These are phyloP conservation scores for Sapayoa aenigma DNA, from an alignment of 2,113 vertebrate genomes.

Conservation along the genomic window DNA sequence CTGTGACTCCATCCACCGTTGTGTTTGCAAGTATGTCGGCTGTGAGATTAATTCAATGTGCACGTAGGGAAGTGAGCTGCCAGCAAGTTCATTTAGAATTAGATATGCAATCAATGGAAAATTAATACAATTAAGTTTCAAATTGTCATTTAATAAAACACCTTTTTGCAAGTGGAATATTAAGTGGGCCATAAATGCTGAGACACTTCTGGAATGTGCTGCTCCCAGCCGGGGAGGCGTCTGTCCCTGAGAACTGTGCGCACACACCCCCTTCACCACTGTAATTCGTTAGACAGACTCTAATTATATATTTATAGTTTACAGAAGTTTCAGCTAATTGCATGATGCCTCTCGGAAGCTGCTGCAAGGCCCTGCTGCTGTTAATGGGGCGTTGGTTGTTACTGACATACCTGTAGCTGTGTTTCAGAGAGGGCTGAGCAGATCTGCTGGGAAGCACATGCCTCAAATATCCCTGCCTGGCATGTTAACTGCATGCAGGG, in stretches of 20 bases:
- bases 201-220: not conserved
- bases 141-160: constrained; percentile 11
- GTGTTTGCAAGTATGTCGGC: not conserved
- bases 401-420: not conserved
- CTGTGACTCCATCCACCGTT: not conserved
- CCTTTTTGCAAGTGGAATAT: not conserved
- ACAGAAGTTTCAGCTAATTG: not conserved
- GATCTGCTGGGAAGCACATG: not conserved
- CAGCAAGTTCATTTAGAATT: not conserved
- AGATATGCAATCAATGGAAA: constrained; percentile 2
- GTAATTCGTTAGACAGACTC: not conserved
- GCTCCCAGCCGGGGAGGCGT: not conserved
- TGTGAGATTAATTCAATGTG: not conserved
- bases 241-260: not conserved
- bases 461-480: not conserved
- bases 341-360: not conserved
- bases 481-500: not conserved
- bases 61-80: not conserved
- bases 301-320: constrained; percentile 18
- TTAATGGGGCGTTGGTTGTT: not conserved
- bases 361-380: not conserved
- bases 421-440: not conserved
- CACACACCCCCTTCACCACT: not conserved
- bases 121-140: constrained; percentile 29
- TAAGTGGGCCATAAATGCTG: not conserved